A percentile compares a stretch with the other conserved stretches of the same genome.
Evolutionary conservation across 2,888 invertebrate species (phyloP).

Genomic region (Pseudanteris insignis): DNA sequence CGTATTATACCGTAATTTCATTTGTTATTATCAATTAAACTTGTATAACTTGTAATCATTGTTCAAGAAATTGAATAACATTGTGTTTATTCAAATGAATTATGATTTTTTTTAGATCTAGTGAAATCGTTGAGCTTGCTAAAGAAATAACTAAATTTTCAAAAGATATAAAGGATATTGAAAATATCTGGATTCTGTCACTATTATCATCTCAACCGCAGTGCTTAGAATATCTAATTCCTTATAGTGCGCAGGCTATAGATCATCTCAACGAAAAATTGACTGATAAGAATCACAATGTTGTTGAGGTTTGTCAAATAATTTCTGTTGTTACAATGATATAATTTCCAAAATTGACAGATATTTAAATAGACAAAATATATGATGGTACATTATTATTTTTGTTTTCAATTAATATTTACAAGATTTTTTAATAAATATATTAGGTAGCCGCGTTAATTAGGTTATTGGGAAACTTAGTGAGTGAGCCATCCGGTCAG

Average conservation of each 20-base stretch:
- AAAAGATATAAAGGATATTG: slow-evolving; percentile 41
- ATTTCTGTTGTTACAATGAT: no score
- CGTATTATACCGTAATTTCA: slow-evolving; percentile 56
- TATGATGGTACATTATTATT: no score
- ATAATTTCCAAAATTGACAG: no score
- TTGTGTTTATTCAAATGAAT: no score
- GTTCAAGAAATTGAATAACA: no score
- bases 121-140: slow-evolving; percentile 50
- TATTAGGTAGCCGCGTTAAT: slow-evolving; percentile 55
- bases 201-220: slow-evolving; percentile 54
- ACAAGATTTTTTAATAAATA: no score
- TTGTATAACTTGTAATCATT: neutral
- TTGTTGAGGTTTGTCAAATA: slow-evolving; percentile 49
- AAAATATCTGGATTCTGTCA: slow-evolving; percentile 57
- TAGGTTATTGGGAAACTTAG: slow-evolving; percentile 57
- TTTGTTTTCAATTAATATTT: no score
- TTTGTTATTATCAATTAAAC: no score
- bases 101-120: slow-evolving; percentile 49
- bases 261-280: slow-evolving; percentile 45
- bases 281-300: slow-evolving; percentile 25
- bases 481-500: slow-evolving; percentile 51
- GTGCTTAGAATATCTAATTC: slow-evolving; percentile 45
- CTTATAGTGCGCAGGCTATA: slow-evolving; percentile 38
- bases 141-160: slow-evolving; percentile 41
- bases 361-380: no score